Evolutionary conservation across 1,140 invertebrate species (phyloP), one percentile per base, ranked within the genome.

Genomic region (Drosophila nikananu): DNA sequence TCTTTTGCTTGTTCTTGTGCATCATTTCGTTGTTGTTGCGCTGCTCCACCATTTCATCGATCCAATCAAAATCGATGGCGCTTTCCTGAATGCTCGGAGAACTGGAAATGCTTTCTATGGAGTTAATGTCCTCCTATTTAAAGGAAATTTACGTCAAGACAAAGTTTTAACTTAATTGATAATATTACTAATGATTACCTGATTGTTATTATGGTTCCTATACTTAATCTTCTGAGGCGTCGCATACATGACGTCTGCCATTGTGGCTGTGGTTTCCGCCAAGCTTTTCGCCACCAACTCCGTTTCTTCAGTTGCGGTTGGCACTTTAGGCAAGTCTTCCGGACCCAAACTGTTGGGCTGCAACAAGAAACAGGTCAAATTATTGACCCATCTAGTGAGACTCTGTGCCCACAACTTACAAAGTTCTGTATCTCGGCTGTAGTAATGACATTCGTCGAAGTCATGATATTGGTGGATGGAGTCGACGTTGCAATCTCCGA

Each of bases 41-140:
- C 37, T 92, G 68, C 23, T 86, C 59, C 32, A 80, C 58, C 71
- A 83, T 71, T 2, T 86, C 75, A 59, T 92, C 91, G 21, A 83
- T 87, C 86, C 87, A 91, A 35, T 86, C 82, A 21, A 91, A 92
- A 39, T 92, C 81, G 13, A 51, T 35, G 41, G 37, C 10, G 35
- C 52, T 75, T 5, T 48, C 48, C 12, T 77, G 74, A 21, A 68
- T 73, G 12, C 60, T 44, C 30, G 77, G 62, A 3, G 61, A 77
- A 63, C 86, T 92, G 12, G 81, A 70, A 63, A 92, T 72, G 67
- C 89, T 92, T 44, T 92, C 86, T 23, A 92, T 92, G 1, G 91
- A 92, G 75, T 92, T 92, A 15, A 92, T 87, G 37, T 92, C 89
- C 60, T 87, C 91, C 89, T 92, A 37, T 19, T 64, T 42, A 0